Conservation (phyloP, 1,140 invertebrate genomes). For the Drosophila parvula region DNA sequence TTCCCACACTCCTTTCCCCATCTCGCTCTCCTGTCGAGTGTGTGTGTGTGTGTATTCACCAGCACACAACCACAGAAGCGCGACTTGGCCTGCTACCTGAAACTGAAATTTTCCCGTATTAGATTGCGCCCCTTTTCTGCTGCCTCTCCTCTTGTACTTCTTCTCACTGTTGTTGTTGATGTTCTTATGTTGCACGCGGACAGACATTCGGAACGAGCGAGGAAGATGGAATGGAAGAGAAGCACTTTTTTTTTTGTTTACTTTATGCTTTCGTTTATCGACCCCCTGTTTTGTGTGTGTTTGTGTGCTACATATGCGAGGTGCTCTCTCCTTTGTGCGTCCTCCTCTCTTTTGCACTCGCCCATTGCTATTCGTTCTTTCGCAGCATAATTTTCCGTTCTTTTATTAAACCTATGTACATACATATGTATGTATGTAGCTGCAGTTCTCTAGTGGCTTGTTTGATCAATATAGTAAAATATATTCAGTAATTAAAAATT, state of each 20-base stretch:
- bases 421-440: too few species aligned
- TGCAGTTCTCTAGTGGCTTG: background rate
- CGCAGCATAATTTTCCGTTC: constrained; percentile 15
- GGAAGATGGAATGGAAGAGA: constrained; percentile 33
- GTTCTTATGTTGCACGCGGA: constrained; percentile 71
- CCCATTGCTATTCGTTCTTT: constrained; percentile 6
- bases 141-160: constrained; percentile 16
- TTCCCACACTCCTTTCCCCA: constrained; percentile 7
- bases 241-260: constrained; percentile 78
- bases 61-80: constrained; percentile 24
- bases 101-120: constrained; percentile 80
- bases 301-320: constrained; percentile 66
- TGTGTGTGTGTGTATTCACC: constrained; percentile 9
- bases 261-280: constrained; percentile 83
- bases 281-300: constrained; percentile 75
- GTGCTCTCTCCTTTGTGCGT: constrained; percentile 24
- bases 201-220: constrained; percentile 50
- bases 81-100: constrained; percentile 63
- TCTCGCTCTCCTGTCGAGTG: constrained; percentile 10
- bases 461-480: too few species aligned
- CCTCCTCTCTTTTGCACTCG: constrained; percentile 45
- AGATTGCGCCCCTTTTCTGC: constrained; percentile 59
- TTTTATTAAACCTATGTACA: constrained; percentile 24
- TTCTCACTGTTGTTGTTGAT: constrained; percentile 36
- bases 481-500: background rate